Conservation (phyloP, 2,888 invertebrate species). For the Diaphora mendica region DNA sequence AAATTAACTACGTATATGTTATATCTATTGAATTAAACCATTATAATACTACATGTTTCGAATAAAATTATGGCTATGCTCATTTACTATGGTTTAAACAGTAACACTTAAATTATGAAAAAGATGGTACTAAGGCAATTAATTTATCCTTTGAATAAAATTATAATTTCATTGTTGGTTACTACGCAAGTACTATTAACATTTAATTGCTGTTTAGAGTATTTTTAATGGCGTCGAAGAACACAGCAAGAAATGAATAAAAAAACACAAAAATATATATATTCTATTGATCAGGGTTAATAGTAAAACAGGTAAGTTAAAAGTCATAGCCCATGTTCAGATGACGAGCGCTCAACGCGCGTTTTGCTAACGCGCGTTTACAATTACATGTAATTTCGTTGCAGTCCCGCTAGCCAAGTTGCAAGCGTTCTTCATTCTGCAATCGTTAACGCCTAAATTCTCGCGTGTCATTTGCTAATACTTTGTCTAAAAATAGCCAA, state of each 20-base stretch:
- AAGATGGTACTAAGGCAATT: not conserved
- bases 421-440: not conserved
- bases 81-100: not conserved
- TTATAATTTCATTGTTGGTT: not conserved
- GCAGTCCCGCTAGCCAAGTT: not conserved
- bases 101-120: not conserved
- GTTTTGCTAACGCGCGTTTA: no score
- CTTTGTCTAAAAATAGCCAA: no score
- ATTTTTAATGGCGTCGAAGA: not conserved
- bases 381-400: no score
- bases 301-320: not conserved
- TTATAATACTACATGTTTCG: not conserved
- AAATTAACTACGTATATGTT: not conserved
- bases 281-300: not conserved
- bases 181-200: not conserved
- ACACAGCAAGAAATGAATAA: not conserved
- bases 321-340: no score
- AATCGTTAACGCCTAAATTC: no score
- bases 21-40: slow-evolving; percentile 5
- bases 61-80: not conserved
- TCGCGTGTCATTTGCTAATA: no score
- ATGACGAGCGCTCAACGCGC: no score
- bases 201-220: not conserved
- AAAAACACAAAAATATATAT: not conserved
- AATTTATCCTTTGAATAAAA: not conserved